These are phyloP conservation scores for Eristalis tenax DNA, from an alignment of 2,888 invertebrate species.

Conservation along the genomic window DNA sequence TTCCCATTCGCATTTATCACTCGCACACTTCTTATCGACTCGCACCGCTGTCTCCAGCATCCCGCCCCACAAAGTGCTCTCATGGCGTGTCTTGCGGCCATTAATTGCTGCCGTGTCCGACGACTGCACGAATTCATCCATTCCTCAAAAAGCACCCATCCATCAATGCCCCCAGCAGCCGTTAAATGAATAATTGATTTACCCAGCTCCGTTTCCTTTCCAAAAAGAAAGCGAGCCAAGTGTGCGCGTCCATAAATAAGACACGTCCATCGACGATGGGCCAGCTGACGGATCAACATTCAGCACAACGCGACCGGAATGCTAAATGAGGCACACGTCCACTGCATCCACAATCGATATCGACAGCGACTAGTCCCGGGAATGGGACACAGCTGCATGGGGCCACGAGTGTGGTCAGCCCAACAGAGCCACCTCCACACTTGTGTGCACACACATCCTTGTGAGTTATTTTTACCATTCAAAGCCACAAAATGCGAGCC, in stretches of 20 bases:
- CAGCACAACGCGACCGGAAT: background rate
- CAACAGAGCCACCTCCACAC: background rate
- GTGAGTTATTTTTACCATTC: background rate
- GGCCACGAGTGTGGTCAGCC: background rate
- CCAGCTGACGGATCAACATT: background rate
- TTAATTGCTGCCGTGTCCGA: background rate
- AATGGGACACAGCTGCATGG: background rate
- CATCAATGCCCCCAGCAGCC: background rate
- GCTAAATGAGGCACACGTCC: background rate
- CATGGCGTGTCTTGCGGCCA: background rate
- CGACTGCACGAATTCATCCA: background rate
- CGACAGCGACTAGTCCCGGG: background rate
- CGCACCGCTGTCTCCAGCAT: background rate
- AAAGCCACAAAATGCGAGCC: background rate
- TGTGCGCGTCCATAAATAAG: background rate
- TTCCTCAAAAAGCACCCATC: background rate
- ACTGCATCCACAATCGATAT: background rate
- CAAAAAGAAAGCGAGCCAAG: too few relatives aligned
- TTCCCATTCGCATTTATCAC: background rate
- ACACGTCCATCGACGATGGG: background rate
- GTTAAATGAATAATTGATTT: background rate
- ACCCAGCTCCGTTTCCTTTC: background rate
- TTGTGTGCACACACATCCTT: background rate
- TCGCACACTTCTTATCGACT: background rate
- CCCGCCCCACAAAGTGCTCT: background rate